Percentiles rank a stretch among this genome's conserved stretches.
These are phyloP conservation scores for Hypsibius dujardini DNA, from an alignment of 1,140 invertebrate species.

Conservation along the genomic window DNA sequence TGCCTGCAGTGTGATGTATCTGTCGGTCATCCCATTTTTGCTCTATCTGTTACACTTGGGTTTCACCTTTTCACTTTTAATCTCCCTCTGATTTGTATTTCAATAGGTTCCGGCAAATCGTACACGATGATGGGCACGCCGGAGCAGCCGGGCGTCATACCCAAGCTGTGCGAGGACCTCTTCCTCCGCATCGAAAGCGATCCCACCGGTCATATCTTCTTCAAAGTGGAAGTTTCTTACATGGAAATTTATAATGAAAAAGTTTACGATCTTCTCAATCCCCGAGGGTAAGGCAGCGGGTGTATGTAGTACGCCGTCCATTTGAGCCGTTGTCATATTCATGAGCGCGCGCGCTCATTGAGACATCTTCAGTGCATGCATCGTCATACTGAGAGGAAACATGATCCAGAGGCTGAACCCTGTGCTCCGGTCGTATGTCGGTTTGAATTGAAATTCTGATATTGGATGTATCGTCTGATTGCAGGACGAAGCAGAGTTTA, in stretches of 20 bases:
- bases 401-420: not conserved
- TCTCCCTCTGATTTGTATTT: slow-evolving; percentile 19
- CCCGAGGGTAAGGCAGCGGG: slow-evolving; percentile 43
- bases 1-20: too few relatives aligned
- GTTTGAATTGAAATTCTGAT: too few relatives aligned
- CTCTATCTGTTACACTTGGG: too few relatives aligned
- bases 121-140: slow-evolving; percentile 96
- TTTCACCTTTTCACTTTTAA: too few relatives aligned
- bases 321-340: too few relatives aligned
- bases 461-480: slow-evolving; percentile 13
- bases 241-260: slow-evolving; percentile 99
- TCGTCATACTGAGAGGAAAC: not conserved
- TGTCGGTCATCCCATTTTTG: too few relatives aligned
- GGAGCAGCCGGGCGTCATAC: slow-evolving; percentile 81
- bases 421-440: too few relatives aligned
- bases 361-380: not conserved
- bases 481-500: slow-evolving; percentile 63
- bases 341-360: too few relatives aligned
- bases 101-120: slow-evolving; percentile 80
- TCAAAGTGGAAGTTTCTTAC: slow-evolving; percentile 94
- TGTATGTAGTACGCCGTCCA: not conserved
- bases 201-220: slow-evolving; percentile 45
- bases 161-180: slow-evolving; percentile 75
- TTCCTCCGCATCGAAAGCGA: slow-evolving; percentile 66
- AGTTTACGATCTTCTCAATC: slow-evolving; percentile 90